These are phyloP conservation scores for Enoplosus armatus DNA, from an alignment of 2,797 vertebrate species.

Conservation along the genomic window DNA sequence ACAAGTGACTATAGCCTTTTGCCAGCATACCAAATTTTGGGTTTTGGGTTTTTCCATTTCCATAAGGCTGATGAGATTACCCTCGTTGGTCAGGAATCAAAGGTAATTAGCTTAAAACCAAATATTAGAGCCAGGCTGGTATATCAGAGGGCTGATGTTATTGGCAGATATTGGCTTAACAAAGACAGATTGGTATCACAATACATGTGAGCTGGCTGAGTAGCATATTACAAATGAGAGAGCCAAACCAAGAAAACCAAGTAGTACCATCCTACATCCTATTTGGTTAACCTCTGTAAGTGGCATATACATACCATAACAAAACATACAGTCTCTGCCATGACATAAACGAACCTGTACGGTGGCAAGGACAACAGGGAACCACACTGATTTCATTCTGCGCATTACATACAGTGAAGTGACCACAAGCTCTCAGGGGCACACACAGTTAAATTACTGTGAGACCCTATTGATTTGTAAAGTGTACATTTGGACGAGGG, in stretches of 20 bases:
- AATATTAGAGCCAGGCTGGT: slow-evolving; percentile 12
- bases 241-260: neutral
- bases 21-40: slow-evolving; percentile 20
- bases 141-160: slow-evolving; percentile 1
- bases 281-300: neutral
- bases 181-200: slow-evolving; percentile 49
- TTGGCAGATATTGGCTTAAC: slow-evolving; percentile 22
- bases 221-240: slow-evolving; percentile 9
- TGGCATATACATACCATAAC: slow-evolving; percentile 1
- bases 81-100: slow-evolving; percentile 59
- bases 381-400: slow-evolving; percentile 40
- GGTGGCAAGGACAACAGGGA: slow-evolving; percentile 28
- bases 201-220: slow-evolving; percentile 5
- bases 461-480: slow-evolving; percentile 81
- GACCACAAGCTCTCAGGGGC: slow-evolving; percentile 60
- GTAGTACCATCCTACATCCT: neutral
- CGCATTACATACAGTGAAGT: slow-evolving; percentile 42
- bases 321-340: neutral
- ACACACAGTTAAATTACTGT: slow-evolving; percentile 72
- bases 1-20: slow-evolving; percentile 12
- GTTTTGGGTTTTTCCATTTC: slow-evolving; percentile 27
- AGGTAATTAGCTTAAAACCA: slow-evolving; percentile 53
- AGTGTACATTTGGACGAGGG: slow-evolving; percentile 68
- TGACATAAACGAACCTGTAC: slow-evolving; percentile 40
- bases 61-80: slow-evolving; percentile 59